Base-by-base conservation (phyloP, 2,113 vertebrate species). In the Centropus bengalensis region DNA sequence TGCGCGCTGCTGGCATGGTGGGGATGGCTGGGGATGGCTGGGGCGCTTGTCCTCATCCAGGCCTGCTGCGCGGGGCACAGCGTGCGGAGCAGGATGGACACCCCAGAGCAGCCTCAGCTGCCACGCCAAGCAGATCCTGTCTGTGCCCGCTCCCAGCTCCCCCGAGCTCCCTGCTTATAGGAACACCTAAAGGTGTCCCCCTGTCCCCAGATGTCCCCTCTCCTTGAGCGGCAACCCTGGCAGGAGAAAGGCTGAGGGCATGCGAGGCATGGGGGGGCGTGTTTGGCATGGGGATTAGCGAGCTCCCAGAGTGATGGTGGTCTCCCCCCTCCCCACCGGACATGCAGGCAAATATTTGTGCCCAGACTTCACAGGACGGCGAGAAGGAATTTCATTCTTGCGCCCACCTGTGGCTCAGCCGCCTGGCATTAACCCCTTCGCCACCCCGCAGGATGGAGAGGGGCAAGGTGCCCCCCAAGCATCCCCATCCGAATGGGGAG, bases 331-430 rank as follows among this genome's bases (percentile, higher is more conserved):
- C 91, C 86, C 94, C 96, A 97, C 93, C 94, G 82, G 89, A 97
- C 96, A 96, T 94, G 89, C 96, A 98, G 98, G 97, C 98, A 98
- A 97, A 97, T 98, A 97, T 96, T 97, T 97, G 97, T 92, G 94
- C 95, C 96, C 88, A 83, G 94, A 93, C 96, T 97, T 98, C 98
- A 94, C 97, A 97, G 97, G 94, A 92, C 82, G 26, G 96, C 95
- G 82, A 93, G 91, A 98, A 97, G 95, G 97, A 97, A 97, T 97
- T 96, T 95, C 93, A 96, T 96, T 97, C 95, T 93, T 95, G 94
- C 89, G 84, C 97, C 96, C 96, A 96, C 94, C 91, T 95, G 92
- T 90, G 88, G 93, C 79, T 95, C 15, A 0, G 86, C 93, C 1
- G 93, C 91, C 90, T 96, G 86, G 96, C 94, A 93, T 97, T 96